Percentiles rank a stretch among this genome's conserved stretches.
phyloP scores from a whole-genome alignment of 2,888 invertebrate genomes.

The Dastarcus helophoroides region DNA sequence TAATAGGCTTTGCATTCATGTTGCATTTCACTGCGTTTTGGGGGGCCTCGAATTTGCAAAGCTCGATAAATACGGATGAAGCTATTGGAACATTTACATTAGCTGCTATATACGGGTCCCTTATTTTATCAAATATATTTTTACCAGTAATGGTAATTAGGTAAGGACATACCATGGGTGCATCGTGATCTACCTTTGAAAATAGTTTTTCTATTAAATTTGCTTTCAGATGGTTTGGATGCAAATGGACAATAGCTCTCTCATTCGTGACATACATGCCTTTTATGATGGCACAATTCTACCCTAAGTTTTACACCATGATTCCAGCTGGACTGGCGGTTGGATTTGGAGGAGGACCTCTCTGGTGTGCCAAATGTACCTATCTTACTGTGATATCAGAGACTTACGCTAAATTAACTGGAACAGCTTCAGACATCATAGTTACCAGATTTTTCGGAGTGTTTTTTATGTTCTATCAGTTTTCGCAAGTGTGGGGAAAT shows the following conservation, averaged over 20 bases:
- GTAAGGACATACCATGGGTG: slow-evolving; percentile 46
- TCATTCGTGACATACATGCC: slow-evolving; percentile 84
- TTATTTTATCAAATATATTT: slow-evolving; percentile 83
- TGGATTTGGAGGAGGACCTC: slow-evolving; percentile 81
- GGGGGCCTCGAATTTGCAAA: slow-evolving; percentile 72
- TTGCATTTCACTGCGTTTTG: slow-evolving; percentile 88
- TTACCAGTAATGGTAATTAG: slow-evolving; percentile 74
- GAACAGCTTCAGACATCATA: slow-evolving; percentile 58
- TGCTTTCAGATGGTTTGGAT: slow-evolving; percentile 65
- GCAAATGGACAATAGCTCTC: slow-evolving; percentile 79
- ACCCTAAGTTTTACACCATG: slow-evolving; percentile 73
- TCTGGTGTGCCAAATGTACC: slow-evolving; percentile 95
- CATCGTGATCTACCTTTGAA: background rate
- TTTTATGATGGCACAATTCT: slow-evolving; percentile 83
- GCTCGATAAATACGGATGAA: slow-evolving; percentile 72
- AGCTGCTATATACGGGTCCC: slow-evolving; percentile 75
- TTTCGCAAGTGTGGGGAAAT: slow-evolving; percentile 94
- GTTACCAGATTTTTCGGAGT: slow-evolving; percentile 88
- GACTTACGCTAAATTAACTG: slow-evolving; percentile 63
- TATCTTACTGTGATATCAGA: slow-evolving; percentile 77
- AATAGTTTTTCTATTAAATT: slow-evolving; percentile 1
- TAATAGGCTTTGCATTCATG: slow-evolving; percentile 82
- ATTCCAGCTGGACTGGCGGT: slow-evolving; percentile 74
- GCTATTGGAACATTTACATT: slow-evolving; percentile 75
- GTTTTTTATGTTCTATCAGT: slow-evolving; percentile 93